A percentile compares a stretch with the other conserved stretches of the same genome.
Conservation (phyloP, 1,140 invertebrate genomes). For the Drosophila azteca region DNA sequence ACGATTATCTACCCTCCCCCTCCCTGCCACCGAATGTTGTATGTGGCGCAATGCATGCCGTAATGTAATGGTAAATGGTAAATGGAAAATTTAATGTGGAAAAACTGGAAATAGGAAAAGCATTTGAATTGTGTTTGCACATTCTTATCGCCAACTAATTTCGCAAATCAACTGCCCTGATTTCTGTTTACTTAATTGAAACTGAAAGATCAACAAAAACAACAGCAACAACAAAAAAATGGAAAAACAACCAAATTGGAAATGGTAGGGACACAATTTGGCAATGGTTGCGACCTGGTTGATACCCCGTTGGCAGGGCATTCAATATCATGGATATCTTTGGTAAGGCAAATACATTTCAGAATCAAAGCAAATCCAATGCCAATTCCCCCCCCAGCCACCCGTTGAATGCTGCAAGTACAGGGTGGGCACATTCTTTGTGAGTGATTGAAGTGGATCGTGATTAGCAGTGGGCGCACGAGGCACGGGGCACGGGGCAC, state of each 20-base stretch:
- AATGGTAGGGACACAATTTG: no score
- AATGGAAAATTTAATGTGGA: neutral
- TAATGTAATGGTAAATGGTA: no score
- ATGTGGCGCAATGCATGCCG: no score
- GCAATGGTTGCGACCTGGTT: neutral
- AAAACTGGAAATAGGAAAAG: neutral
- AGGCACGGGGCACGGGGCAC: no score
- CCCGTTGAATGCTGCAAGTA: neutral
- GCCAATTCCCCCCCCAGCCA: no score
- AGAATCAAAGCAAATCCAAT: no score
- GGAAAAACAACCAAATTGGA: neutral
- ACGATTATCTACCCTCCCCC: no score
- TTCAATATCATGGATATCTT: no score
- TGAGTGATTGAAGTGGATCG: constrained; percentile 41
- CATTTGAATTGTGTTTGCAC: constrained; percentile 11
- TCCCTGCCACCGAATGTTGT: no score
- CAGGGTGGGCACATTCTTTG: constrained; percentile 11
- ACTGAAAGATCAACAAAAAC: constrained; percentile 14
- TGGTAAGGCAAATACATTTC: no score
- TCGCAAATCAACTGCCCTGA: constrained; percentile 22
- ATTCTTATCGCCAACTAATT: constrained; percentile 33
- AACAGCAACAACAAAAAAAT: constrained; percentile 22
- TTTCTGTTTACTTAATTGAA: constrained; percentile 43
- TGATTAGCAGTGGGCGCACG: constrained; percentile 33
- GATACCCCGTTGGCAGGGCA: no score